phyloP scores from a whole-genome alignment of 2,888 invertebrate species.

The Campoletis raptor region DNA sequence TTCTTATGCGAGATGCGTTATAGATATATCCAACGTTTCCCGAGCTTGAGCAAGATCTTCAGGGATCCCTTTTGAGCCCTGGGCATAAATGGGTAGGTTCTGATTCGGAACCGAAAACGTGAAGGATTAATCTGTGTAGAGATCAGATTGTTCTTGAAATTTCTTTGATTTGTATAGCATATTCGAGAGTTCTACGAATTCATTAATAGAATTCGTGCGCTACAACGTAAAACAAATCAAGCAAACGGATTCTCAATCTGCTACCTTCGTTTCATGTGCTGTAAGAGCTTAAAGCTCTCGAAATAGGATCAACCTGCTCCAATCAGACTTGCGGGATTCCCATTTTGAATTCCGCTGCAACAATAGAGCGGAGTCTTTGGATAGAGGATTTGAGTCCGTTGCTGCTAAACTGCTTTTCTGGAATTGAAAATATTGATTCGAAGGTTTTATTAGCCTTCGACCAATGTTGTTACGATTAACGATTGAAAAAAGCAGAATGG shows the following conservation, averaged over 20 bases:
- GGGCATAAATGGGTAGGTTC: constrained; percentile 53
- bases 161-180: constrained; percentile 52
- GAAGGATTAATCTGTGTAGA: constrained; percentile 57
- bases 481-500: background rate
- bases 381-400: background rate
- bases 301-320: background rate
- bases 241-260: constrained; percentile 8
- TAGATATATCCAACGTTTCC: constrained; percentile 33
- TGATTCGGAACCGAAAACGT: constrained; percentile 47
- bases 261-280: background rate
- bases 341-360: background rate
- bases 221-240: constrained; percentile 10
- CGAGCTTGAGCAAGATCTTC: constrained; percentile 51
- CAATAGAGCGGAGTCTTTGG: background rate
- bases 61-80: constrained; percentile 44
- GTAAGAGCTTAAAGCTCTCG: background rate
- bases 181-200: background rate
- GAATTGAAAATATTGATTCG: background rate
- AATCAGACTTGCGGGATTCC: background rate
- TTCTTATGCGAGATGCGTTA: constrained; percentile 39
- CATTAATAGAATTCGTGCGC: background rate
- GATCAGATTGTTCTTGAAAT: constrained; percentile 57
- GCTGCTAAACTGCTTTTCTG: background rate
- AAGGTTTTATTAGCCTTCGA: background rate
- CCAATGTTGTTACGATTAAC: background rate